phyloP scores from a whole-genome alignment of 2,113 vertebrate genomes.

The Urocolius indicus region DNA sequence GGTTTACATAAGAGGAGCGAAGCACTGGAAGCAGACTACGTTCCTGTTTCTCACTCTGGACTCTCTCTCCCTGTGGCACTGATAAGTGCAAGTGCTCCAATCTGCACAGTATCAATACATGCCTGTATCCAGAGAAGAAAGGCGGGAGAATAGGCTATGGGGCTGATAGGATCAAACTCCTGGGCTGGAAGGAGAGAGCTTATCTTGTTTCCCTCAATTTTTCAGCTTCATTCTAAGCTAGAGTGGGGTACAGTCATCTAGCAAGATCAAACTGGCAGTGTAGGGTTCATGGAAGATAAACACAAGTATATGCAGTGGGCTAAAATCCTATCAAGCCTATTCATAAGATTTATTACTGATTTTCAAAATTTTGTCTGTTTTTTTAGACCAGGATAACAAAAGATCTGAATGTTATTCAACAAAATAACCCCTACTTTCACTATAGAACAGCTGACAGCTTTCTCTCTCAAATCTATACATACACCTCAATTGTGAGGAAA shows the following conservation, averaged over 20 bases:
- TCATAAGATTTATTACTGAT: not conserved
- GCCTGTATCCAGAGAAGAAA: not conserved
- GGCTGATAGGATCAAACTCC: not conserved
- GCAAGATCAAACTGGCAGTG: not conserved
- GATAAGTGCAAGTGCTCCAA: not conserved
- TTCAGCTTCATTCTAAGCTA: not conserved
- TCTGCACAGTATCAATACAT: not conserved
- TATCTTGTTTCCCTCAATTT: not conserved
- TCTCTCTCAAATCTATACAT: not conserved
- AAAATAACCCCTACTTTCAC: not conserved
- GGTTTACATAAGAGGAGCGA: not conserved
- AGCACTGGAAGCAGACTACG: not conserved
- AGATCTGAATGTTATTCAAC: not conserved
- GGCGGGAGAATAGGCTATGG: not conserved
- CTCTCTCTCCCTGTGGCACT: not conserved
- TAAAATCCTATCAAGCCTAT: not conserved
- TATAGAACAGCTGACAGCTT: not conserved
- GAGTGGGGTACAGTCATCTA: not conserved
- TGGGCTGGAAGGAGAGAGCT: not conserved
- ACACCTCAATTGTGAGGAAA: not conserved
- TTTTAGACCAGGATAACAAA: not conserved
- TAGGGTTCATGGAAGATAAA: not conserved
- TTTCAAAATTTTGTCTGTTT: not conserved
- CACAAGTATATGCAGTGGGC: not conserved
- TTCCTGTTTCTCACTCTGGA: not conserved